Evolutionary conservation across 2,113 vertebrate species (phyloP).

Genomic region (Lepus europaeus): DNA sequence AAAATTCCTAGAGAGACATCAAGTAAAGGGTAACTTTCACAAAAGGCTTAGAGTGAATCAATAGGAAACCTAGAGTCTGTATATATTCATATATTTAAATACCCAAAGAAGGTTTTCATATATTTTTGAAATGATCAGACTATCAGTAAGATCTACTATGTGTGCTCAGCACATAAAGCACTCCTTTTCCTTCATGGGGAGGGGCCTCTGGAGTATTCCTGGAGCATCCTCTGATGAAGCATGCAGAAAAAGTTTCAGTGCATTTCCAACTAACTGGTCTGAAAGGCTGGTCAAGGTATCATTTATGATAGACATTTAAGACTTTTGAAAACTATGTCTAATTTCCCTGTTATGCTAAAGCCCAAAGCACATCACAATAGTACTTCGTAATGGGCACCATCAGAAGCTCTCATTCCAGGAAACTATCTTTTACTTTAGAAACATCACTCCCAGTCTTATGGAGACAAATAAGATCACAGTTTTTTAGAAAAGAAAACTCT

Average conservation of each 20-base stretch:
- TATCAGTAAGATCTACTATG: constrained; percentile 49
- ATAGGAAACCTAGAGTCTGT: constrained; percentile 28
- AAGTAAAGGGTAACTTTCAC: constrained; percentile 19
- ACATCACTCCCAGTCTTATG: constrained; percentile 34
- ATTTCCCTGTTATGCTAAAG: constrained; percentile 27
- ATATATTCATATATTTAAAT: constrained; percentile 14
- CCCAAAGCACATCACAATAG: constrained; percentile 55
- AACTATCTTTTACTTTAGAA: constrained; percentile 65
- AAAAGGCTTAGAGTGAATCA: constrained; percentile 34
- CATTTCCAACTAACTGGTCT: constrained; percentile 86
- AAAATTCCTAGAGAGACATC: constrained; percentile 39
- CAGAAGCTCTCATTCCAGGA: constrained; percentile 46
- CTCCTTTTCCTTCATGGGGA: constrained; percentile 60
- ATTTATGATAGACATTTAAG: background rate
- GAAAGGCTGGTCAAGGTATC: background rate
- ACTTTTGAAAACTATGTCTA: constrained; percentile 37
- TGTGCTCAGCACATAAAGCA: constrained; percentile 19
- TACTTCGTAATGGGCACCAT: constrained; percentile 49
- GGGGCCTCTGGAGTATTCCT: constrained; percentile 46
- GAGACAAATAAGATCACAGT: constrained; percentile 2
- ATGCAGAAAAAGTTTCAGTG: constrained; percentile 86
- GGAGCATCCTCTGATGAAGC: constrained; percentile 81
- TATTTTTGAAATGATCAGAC: constrained; percentile 25
- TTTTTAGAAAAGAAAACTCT: background rate
- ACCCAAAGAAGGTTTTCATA: constrained; percentile 31